Percentiles rank a stretch among this genome's conserved stretches.
phyloP scores from a whole-genome alignment of 2,797 vertebrate species.

The Melanotaenia boesemani region DNA sequence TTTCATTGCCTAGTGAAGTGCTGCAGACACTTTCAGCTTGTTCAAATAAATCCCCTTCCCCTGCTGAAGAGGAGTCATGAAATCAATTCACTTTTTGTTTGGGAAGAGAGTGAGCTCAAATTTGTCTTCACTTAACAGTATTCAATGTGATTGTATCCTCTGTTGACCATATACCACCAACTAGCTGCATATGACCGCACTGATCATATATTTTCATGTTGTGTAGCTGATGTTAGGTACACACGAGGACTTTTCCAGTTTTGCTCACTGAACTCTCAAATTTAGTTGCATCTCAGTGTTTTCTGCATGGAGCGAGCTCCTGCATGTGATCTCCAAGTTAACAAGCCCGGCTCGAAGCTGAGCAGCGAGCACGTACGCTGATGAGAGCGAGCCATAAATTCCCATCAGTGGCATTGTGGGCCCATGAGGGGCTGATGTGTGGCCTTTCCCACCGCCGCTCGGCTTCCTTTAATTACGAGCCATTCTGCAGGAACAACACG shows the following conservation, averaged over 20 bases:
- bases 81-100: slow-evolving; percentile 74
- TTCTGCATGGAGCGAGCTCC: not conserved
- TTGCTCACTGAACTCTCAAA: slow-evolving; percentile 13
- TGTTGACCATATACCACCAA: slow-evolving; percentile 24
- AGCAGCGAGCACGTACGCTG: slow-evolving; percentile 41
- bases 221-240: not conserved
- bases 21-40: slow-evolving; percentile 64
- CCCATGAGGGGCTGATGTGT: slow-evolving; percentile 71
- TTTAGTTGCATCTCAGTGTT: slow-evolving; percentile 26
- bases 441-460: slow-evolving; percentile 75
- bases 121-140: slow-evolving; percentile 46
- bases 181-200: slow-evolving; percentile 25
- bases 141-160: slow-evolving; percentile 20
- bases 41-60: slow-evolving; percentile 68
- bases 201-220: slow-evolving; percentile 13
- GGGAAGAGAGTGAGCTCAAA: slow-evolving; percentile 49
- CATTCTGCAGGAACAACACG: slow-evolving; percentile 83
- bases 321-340: slow-evolving; percentile 34
- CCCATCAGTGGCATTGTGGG: slow-evolving; percentile 73
- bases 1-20: slow-evolving; percentile 62
- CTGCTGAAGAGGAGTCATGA: slow-evolving; percentile 66
- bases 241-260: slow-evolving; percentile 9
- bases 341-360: slow-evolving; percentile 33
- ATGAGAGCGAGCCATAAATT: slow-evolving; percentile 74
- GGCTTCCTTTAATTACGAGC: slow-evolving; percentile 83